Base-by-base conservation (phyloP, 2,797 vertebrate species). In the Nasua narica region DNA sequence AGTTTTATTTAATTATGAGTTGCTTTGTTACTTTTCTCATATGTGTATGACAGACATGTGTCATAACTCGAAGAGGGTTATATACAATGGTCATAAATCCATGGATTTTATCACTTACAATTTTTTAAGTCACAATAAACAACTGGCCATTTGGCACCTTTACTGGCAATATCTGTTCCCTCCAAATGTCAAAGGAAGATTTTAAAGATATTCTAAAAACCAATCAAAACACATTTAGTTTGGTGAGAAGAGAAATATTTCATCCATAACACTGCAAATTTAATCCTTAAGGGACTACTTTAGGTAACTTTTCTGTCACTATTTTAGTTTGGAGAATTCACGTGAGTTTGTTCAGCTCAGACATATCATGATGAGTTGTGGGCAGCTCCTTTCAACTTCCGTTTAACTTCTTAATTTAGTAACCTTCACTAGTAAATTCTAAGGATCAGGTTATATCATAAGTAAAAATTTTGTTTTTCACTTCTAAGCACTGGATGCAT, bases 261-360 rank as follows among this genome's bases (percentile, higher is more conserved):
- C 67, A 48, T 82, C 21, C 21, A 40, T 37, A 87, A 67, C 21
- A 37, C 21, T 74, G 25, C 4, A 92, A 35, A 84, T 74, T 89
- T 93, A 82, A 72, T 37, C 14, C 16, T 48, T 74, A 21, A 16
- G n/a, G 15, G 40, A 84, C 95, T 91, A 77, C 70, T 92, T 87
- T 62, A 91, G 37, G 35, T 81, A 62, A 78, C 40, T 16, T 29
- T 58, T 87, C 52, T 18, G 11, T 94, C 67, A 70, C 43, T 70
- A 19, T 85, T 67, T 81, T 65, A 87, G 65, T 77, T 81, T 92
- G 37, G n/a, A 96, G 48, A 92, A 91, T 91, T 92, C 76, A 70
- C 32, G 62, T 85, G 14, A 72, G 58, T 91, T 91, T 91, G 60
- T 76, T 96, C 76, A 94, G 32, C 27, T 95, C 97, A 95, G 87